Evolutionary conservation across 2,888 invertebrate genomes (phyloP).

Genomic region (Amphipoea lucens): DNA sequence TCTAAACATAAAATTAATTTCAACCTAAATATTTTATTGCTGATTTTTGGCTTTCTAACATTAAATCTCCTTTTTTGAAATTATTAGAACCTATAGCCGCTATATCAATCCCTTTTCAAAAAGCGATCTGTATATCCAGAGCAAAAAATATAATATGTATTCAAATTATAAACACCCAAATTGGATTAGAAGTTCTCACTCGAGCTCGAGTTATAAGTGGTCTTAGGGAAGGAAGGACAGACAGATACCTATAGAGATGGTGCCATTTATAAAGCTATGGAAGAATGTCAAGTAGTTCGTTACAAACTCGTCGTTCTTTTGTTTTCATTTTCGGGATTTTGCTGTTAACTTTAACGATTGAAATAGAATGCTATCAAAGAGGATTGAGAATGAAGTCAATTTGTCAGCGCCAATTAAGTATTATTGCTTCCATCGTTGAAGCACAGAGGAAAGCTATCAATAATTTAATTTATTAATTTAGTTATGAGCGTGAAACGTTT

Average conservation of each 20-base stretch:
- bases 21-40: background rate
- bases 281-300: background rate
- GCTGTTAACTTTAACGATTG: background rate
- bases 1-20: background rate
- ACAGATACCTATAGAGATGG: background rate
- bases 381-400: background rate
- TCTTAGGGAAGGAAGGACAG: background rate
- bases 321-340: background rate
- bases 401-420: background rate
- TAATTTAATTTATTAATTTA: slow-evolving; percentile 20
- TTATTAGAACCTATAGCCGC: background rate
- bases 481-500: slow-evolving; percentile 1
- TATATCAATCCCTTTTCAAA: background rate
- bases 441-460: slow-evolving; percentile 21
- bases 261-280: background rate
- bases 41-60: background rate
- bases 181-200: background rate
- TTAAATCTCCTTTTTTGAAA: background rate
- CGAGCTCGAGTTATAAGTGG: background rate
- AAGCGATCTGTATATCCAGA: background rate
- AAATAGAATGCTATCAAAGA: slow-evolving; percentile 3
- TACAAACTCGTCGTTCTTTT: background rate
- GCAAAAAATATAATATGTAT: background rate
- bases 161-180: background rate
- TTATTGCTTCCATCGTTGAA: background rate